These are phyloP conservation scores for Cotesia vestalis DNA, from an alignment of 1,140 invertebrate species.

Conservation along the genomic window DNA sequence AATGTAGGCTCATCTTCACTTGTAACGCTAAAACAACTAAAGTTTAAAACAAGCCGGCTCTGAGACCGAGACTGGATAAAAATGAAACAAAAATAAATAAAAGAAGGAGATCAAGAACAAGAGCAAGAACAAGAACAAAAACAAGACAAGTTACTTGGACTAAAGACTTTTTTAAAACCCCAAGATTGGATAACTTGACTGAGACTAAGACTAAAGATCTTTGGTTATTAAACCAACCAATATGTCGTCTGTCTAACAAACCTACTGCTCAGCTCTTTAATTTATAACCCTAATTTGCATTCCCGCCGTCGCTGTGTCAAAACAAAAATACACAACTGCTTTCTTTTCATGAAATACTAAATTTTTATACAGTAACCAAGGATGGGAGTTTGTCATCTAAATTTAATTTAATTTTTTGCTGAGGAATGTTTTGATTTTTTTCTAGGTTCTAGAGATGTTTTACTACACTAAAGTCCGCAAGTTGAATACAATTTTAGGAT, in stretches of 20 bases:
- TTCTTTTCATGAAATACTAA: background rate
- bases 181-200: too few species aligned
- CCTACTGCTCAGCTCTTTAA: conserved; percentile 20
- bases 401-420: too few species aligned
- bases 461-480: too few species aligned
- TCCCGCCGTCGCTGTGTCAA: conserved; percentile 1
- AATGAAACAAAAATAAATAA: background rate
- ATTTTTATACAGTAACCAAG: background rate
- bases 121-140: background rate
- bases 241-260: conserved; percentile 34
- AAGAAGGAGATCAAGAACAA: too few species aligned
- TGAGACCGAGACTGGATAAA: conserved; percentile 12
- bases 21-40: background rate
- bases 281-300: conserved; percentile 33
- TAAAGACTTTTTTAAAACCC: too few species aligned
- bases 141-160: too few species aligned
- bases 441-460: too few species aligned
- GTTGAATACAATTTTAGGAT: too few species aligned
- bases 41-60: background rate
- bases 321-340: background rate
- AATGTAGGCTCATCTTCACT: background rate
- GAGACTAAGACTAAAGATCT: background rate
- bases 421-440: too few species aligned
- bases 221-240: conserved; percentile 14
- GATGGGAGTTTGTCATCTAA: too few species aligned